These are phyloP conservation scores for Hermaeophaga mercurialis DNA, from an alignment of 2,888 invertebrate genomes.

Conservation along the genomic window DNA sequence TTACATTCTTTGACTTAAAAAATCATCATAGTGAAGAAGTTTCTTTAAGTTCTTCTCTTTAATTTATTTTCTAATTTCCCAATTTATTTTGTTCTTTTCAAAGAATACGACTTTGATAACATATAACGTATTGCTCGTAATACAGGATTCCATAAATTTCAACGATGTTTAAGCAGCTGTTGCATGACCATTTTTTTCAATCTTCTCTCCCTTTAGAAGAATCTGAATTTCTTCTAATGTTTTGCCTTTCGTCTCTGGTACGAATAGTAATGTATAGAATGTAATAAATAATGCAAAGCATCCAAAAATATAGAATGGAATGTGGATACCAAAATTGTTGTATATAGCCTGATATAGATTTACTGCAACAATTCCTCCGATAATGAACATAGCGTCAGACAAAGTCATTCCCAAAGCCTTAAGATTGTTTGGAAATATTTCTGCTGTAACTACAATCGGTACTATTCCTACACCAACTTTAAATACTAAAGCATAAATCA, in stretches of 20 bases:
- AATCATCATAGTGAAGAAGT: too few relatives aligned
- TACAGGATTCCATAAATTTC: too few relatives aligned
- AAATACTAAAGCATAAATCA: slow-evolving; percentile 53
- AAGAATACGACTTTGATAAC: too few relatives aligned
- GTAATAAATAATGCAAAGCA: slow-evolving; percentile 39
- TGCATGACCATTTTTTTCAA: neutral
- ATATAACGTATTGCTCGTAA: too few relatives aligned
- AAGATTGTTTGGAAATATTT: slow-evolving; percentile 54
- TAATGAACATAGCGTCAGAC: slow-evolving; percentile 52
- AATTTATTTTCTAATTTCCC: too few relatives aligned
- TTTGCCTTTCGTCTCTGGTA: slow-evolving; percentile 73
- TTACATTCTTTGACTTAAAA: too few relatives aligned
- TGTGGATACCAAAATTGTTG: slow-evolving; percentile 46
- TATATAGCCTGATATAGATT: slow-evolving; percentile 49
- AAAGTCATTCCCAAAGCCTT: slow-evolving; percentile 56
- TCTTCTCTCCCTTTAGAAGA: slow-evolving; percentile 27
- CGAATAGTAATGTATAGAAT: slow-evolving; percentile 46
- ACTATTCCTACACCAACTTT: slow-evolving; percentile 55
- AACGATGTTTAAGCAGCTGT: neutral
- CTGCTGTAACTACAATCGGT: slow-evolving; percentile 55
- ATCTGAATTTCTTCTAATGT: slow-evolving; percentile 68
- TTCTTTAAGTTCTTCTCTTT: too few relatives aligned
- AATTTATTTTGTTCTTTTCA: too few relatives aligned
- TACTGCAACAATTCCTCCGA: slow-evolving; percentile 49
- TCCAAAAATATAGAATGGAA: slow-evolving; percentile 52